These are phyloP conservation scores for Drosophila busckii DNA, from an alignment of 1,140 invertebrate genomes.

Conservation along the genomic window DNA sequence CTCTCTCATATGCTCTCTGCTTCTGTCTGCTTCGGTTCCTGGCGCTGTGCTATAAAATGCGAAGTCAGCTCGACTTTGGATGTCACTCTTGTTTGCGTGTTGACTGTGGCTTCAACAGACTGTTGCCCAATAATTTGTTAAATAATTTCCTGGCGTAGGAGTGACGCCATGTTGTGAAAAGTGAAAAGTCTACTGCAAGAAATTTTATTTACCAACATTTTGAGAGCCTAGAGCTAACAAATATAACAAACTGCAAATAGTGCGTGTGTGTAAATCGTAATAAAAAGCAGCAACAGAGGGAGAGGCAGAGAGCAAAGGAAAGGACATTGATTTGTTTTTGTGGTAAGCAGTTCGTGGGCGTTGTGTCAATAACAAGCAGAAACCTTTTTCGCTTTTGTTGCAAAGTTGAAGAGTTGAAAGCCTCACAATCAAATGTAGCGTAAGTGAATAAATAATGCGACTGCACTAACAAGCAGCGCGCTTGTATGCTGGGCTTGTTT, in stretches of 20 bases:
- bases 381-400: conserved; percentile 6
- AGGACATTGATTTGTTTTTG: conserved; percentile 28
- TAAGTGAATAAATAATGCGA: conserved; percentile 28
- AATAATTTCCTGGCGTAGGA: conserved; percentile 49
- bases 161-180: conserved; percentile 76
- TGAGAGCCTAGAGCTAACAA: no score
- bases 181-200: no score
- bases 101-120: conserved; percentile 42
- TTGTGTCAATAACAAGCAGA: conserved; percentile 24
- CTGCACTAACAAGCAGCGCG: no score
- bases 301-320: conserved; percentile 1
- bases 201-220: conserved; percentile 30
- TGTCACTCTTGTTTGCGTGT: conserved; percentile 63
- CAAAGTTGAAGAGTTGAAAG: no score
- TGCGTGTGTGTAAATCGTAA: neutral
- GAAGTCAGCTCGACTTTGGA: conserved; percentile 35
- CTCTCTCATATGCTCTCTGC: conserved; percentile 1
- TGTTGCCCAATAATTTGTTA: conserved; percentile 7
- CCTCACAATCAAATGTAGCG: conserved; percentile 20
- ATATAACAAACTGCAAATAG: conserved; percentile 14
- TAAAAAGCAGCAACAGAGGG: neutral
- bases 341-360: conserved; percentile 42
- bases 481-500: no score
- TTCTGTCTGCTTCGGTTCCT: neutral
- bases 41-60: conserved; percentile 45